Percentiles rank a stretch among this genome's conserved stretches.
phyloP scores from a whole-genome alignment of 2,113 vertebrate species.

The Sialia sialis region DNA sequence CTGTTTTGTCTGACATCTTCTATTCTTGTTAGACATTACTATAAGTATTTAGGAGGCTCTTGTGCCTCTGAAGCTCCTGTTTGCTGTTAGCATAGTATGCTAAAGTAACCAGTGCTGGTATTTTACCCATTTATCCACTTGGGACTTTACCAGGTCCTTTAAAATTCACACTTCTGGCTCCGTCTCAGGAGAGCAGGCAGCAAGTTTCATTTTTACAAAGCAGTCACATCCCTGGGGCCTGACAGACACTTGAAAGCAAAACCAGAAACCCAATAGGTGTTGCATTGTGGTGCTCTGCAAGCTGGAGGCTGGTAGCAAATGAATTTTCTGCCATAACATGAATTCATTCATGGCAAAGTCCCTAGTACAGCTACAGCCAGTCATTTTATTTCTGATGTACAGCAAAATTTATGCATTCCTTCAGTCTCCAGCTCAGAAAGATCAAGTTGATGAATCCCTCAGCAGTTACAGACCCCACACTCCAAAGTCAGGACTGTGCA shows the following conservation, averaged over 20 bases:
- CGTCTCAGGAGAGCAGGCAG: not conserved
- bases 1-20: slow-evolving; percentile 31
- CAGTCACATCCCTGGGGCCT: not conserved
- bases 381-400: not conserved
- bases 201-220: not conserved
- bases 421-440: not conserved
- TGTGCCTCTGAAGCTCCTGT: not conserved
- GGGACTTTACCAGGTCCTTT: not conserved
- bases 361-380: not conserved
- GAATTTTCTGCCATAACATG: not conserved
- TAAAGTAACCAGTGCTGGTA: not conserved
- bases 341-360: not conserved
- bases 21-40: slow-evolving; percentile 23
- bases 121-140: slow-evolving; percentile 3
- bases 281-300: not conserved
- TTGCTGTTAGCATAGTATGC: not conserved
- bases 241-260: slow-evolving; percentile 4
- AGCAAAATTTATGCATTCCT: not conserved
- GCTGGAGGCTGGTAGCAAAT: not conserved
- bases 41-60: not conserved
- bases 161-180: slow-evolving; percentile 14
- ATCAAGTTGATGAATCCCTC: not conserved
- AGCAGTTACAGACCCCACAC: not conserved
- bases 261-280: not conserved
- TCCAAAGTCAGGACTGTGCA: not conserved